phyloP scores from a whole-genome alignment of 2,888 invertebrate species.

The Drosophila mettleri region DNA sequence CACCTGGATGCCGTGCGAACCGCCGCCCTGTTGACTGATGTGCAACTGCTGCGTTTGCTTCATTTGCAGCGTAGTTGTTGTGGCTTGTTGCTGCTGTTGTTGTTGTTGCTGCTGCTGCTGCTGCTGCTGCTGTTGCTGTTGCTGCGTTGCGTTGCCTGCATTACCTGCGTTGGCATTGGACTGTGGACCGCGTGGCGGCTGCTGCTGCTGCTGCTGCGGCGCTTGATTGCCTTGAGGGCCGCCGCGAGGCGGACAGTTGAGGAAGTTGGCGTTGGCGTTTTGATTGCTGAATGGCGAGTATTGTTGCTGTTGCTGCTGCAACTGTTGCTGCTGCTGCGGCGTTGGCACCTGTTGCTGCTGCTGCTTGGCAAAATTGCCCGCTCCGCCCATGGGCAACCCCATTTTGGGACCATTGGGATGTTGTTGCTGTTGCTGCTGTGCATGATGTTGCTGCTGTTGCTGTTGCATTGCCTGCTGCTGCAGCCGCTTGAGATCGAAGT shows the following conservation, averaged over 20 bases:
- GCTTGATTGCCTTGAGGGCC: conserved; percentile 61
- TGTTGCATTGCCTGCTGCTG: conserved; percentile 84
- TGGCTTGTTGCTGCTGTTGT: conserved; percentile 78
- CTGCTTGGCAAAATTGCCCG: conserved; percentile 76
- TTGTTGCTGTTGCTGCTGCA: conserved; percentile 85
- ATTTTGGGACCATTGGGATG: conserved; percentile 81
- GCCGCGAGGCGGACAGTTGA: conserved; percentile 83
- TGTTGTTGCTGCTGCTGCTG: conserved; percentile 63
- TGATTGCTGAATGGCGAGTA: conserved; percentile 88
- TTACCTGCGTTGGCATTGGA: conserved; percentile 72
- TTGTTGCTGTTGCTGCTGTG: conserved; percentile 68
- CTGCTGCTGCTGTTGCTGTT: conserved; percentile 57
- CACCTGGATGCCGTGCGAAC: conserved; percentile 93
- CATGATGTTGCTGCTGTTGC: conserved; percentile 72
- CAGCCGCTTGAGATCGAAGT: conserved; percentile 85
- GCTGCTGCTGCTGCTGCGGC: conserved; percentile 60
- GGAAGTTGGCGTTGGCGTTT: conserved; percentile 80
- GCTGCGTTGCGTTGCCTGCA: conserved; percentile 71
- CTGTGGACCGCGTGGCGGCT: conserved; percentile 64
- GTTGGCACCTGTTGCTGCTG: conserved; percentile 81
- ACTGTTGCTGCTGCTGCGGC: conserved; percentile 72
- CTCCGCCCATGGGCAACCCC: conserved; percentile 76
- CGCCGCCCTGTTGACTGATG: conserved; percentile 91
- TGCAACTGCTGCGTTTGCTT: conserved; percentile 95
- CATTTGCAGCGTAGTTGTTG: conserved; percentile 90